Evolutionary conservation across 2,113 vertebrate genomes (phyloP), one percentile per base, ranked within the genome.

Genomic region (Pterocles burchelli): DNA sequence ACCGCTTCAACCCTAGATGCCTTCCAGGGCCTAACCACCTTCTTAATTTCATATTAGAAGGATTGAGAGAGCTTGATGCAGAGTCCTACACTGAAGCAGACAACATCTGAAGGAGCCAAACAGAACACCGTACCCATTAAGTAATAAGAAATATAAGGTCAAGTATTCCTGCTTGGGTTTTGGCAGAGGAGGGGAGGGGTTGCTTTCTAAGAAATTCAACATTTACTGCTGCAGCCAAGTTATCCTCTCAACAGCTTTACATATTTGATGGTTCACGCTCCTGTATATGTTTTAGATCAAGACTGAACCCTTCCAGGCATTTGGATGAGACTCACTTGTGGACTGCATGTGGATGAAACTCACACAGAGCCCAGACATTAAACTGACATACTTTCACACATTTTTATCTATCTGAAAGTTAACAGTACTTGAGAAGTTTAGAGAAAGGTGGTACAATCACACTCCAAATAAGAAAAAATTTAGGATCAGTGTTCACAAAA

Each of bases 151-250:
- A 26, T 61, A 7, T 13, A 62, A 80, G 48, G 85, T 88, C 85
- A 93, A 86, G 45, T 45, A 81, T 65, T 78, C 26, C 61, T 59
- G 43, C 43, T 70, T 8, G 3, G 29, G 17, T 70, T 92, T 78
- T 86, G 51, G 67, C 19, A 66, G 31, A 28, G 26, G 21, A 84
- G 24, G 15, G 49, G 79, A 77, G 4, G 5, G 17, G 57, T 19
- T 90, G 86, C 91, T 97, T 92, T 96, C 89, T 81, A 95, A 93
- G 90, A 93, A 94, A 88, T 86, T 19, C 43, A 81, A 43, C 12
- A 15, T 91, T 77, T 90, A 88, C 59, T 61, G 34, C 51, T 74
- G 48, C 34, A 94, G 79, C 33, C 75, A 92, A 91, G 46, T 41
- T 67, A 80, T 9, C 63, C 71, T 91, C 76, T 91, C 71, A 93